These are phyloP conservation scores for Agapornis roseicollis DNA, from an alignment of 2,113 vertebrate genomes.

Conservation along the genomic window DNA sequence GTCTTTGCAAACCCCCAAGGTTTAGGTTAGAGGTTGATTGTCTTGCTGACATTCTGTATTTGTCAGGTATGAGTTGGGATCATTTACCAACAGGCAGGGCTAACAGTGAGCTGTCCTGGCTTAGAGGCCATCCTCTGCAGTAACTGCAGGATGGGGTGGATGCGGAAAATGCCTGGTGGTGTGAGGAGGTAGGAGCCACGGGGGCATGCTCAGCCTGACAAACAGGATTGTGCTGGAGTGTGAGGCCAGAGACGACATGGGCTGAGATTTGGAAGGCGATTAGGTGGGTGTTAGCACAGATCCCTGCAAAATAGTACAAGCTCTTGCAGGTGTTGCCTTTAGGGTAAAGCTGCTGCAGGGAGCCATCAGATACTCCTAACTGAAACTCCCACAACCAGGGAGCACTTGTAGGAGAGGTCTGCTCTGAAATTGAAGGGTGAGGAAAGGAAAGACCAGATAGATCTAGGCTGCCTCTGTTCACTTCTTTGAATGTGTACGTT, in stretches of 20 bases:
- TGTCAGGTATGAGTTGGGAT: background rate
- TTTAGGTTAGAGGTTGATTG: background rate
- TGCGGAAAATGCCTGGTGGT: background rate
- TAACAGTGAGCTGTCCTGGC: background rate
- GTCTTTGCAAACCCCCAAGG: background rate
- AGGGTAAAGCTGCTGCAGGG: conserved; percentile 46
- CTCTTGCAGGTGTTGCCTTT: conserved; percentile 44
- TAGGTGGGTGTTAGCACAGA: conserved; percentile 12
- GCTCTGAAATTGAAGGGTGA: conserved; percentile 27
- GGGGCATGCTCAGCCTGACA: background rate
- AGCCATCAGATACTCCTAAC: conserved; percentile 15
- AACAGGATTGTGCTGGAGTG: background rate
- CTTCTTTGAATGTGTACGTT: background rate
- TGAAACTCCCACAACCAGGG: conserved; percentile 39
- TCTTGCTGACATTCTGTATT: background rate
- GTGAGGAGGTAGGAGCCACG: background rate
- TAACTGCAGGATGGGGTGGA: background rate
- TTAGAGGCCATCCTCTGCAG: background rate
- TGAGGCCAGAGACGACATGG: background rate
- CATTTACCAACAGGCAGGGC: background rate
- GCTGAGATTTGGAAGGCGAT: background rate
- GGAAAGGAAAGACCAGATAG: background rate
- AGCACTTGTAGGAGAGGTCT: background rate
- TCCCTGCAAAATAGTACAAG: background rate
- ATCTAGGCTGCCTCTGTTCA: background rate